Base-by-base conservation (phyloP, 2,888 invertebrate genomes). In the Rambutsinella grinnellia region DNA sequence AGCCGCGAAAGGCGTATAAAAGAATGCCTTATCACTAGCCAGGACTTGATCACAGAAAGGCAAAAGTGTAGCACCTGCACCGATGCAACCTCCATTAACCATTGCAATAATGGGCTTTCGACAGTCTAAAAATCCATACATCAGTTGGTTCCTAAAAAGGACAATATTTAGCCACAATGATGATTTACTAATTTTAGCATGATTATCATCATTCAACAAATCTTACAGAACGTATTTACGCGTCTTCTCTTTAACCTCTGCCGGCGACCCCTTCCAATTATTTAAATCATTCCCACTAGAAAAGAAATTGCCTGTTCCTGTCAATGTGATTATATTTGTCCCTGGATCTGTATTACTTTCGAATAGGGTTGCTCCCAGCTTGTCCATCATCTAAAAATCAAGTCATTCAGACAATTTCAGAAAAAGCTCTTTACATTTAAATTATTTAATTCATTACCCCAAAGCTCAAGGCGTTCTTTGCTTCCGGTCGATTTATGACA, bases 1-100 rank as follows among this genome's bases (percentile, higher is more conserved):
- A 15, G 58, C 19, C 2, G 58, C 23, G 36, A 72, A 72, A 0
- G 71, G 71, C 2, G 71, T 72, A 13, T 17, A 6, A 23, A 72
- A 72, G 56, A 65, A 72, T 24, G 71, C 71, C 54, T 72, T 65
- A n/a, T 72, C 71, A 27, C 46, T 72, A 0, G 71, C 71, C n/a
- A 72, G n/a, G 15, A 72, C 65, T 17, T 19, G 51, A 49, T 72
- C 71, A 65, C 71, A 72, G n/a, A 65, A 65, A 13, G 71, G 71
- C n/a, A 72, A 26, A 1, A 72, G 10, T 1, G 71, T 72, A 1
- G 58, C 63, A 1, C 71, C 71, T 17, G 65, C 65, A 3, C 71
- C 71, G 6, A 72, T 58, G 1, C 51, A 57, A 15, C 63, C 63
- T 3, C 71, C 71, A 44, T 72, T 72, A 1, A 72, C 71, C 57